Conservation (phyloP, 2,113 vertebrate genomes). For the Oxygymnocypris stewartii region DNA sequence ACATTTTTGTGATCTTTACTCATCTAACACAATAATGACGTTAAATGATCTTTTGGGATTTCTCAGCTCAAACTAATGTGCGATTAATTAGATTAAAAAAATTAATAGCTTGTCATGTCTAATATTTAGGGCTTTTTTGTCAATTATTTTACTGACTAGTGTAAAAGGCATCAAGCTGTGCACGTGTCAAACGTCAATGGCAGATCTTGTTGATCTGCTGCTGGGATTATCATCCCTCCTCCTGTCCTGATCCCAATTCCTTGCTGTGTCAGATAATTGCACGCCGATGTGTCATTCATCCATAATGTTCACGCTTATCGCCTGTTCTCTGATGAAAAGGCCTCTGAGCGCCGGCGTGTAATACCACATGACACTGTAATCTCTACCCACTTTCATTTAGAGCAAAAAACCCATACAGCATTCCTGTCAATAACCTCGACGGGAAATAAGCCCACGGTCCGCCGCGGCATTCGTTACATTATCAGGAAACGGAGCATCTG, state of each 20-base stretch:
- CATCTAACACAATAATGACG: neutral
- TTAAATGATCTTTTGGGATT: neutral
- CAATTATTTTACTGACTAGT: too few relatives aligned
- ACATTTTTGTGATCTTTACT: neutral
- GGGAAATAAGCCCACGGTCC: neutral
- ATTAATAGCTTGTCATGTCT: neutral
- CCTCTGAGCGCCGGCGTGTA: conserved; percentile 22
- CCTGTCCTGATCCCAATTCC: neutral
- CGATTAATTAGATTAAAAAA: too few relatives aligned
- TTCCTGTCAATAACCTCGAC: neutral
- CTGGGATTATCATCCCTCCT: neutral
- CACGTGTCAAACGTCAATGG: neutral
- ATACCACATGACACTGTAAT: conserved; percentile 51
- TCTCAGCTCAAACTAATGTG: neutral
- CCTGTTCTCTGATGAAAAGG: conserved; percentile 31
- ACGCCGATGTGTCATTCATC: conserved; percentile 31
- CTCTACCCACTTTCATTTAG: conserved; percentile 47
- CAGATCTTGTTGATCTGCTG: conserved; percentile 4
- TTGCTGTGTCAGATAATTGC: conserved; percentile 24
- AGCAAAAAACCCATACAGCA: neutral
- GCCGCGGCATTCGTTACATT: neutral
- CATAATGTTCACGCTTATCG: conserved; percentile 46
- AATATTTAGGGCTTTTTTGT: neutral
- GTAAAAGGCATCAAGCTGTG: neutral
- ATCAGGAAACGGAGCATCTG: neutral